Evolutionary conservation across 2,113 vertebrate species (phyloP).

Genomic region (Zosterops hypoxanthus): DNA sequence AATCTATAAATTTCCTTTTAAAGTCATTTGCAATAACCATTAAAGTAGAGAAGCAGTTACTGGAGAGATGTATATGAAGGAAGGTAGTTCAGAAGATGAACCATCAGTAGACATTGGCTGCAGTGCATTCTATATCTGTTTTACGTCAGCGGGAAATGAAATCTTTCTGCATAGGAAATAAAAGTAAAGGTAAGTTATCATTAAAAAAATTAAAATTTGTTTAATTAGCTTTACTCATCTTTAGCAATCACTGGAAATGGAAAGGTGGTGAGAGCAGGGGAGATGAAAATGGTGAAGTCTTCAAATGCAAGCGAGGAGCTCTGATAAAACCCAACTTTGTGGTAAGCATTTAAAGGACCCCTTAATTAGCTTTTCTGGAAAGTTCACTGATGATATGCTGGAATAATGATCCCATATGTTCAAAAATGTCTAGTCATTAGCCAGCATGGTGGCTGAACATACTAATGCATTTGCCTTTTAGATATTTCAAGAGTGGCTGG

Average conservation of each 20-base stretch:
- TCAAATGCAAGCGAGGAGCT: conserved; percentile 59
- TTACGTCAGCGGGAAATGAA: conserved; percentile 33
- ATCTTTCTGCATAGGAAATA: conserved; percentile 44
- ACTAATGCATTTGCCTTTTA: conserved; percentile 72
- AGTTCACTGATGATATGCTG: conserved; percentile 75
- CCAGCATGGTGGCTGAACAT: conserved; percentile 71
- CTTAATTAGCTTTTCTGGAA: conserved; percentile 82
- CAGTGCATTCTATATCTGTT: neutral
- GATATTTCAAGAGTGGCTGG: conserved; percentile 34
- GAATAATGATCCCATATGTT: conserved; percentile 76
- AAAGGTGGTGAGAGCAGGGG: conserved; percentile 32
- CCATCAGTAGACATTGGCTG: neutral
- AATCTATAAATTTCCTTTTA: conserved; percentile 54
- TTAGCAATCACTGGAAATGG: conserved; percentile 54
- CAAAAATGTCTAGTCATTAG: conserved; percentile 75
- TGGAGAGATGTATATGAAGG: neutral
- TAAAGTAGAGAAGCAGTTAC: conserved; percentile 20
- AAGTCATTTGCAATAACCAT: conserved; percentile 53
- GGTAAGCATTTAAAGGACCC: conserved; percentile 74
- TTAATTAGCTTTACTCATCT: conserved; percentile 71
- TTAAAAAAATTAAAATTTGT: conserved; percentile 56
- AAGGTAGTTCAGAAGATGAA: neutral
- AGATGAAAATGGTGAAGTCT: conserved; percentile 63
- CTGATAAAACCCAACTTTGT: conserved; percentile 73
- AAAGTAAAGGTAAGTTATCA: conserved; percentile 59